These are phyloP conservation scores for Drosophila heteroneura DNA, from an alignment of 2,888 invertebrate species.

Conservation along the genomic window DNA sequence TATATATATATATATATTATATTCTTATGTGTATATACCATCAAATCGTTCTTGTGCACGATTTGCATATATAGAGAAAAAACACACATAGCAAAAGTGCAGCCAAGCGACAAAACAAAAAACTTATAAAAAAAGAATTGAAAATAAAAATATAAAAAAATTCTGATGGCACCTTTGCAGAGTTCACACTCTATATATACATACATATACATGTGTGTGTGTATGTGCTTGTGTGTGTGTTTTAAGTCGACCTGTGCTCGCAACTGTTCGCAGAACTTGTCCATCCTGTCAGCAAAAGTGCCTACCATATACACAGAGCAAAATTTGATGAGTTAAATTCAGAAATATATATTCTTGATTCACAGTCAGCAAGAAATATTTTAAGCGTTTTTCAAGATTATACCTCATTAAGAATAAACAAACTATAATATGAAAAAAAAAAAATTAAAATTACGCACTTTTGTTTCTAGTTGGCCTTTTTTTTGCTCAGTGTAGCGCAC, in stretches of 20 bases:
- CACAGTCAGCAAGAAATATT: background rate
- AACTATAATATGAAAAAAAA: background rate
- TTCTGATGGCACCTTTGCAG: slow-evolving; percentile 73
- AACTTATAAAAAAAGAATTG: slow-evolving; percentile 14
- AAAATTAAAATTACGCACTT: background rate
- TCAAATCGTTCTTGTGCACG: slow-evolving; percentile 43
- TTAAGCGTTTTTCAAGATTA: background rate
- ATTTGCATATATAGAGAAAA: slow-evolving; percentile 52
- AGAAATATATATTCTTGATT: background rate
- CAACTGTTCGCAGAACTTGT: slow-evolving; percentile 52
- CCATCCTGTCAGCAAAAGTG: slow-evolving; percentile 45
- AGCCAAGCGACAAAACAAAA: slow-evolving; percentile 66
- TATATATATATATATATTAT: background rate
- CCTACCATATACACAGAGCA: background rate
- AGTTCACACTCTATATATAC: slow-evolving; percentile 67
- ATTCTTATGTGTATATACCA: slow-evolving; percentile 8
- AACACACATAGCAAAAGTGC: slow-evolving; percentile 54
- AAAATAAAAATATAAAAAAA: slow-evolving; percentile 18
- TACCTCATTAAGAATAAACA: too few species aligned
- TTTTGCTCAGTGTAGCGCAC: slow-evolving; percentile 12
- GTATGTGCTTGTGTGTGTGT: slow-evolving; percentile 24
- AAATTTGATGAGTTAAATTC: background rate
- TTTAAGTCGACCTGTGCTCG: slow-evolving; percentile 38
- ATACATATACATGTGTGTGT: background rate
- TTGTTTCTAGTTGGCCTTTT: background rate